Percentiles rank a stretch among this genome's conserved stretches.
Conservation (phyloP, 2,797 vertebrate species). For the Pitangus sulphuratus region DNA sequence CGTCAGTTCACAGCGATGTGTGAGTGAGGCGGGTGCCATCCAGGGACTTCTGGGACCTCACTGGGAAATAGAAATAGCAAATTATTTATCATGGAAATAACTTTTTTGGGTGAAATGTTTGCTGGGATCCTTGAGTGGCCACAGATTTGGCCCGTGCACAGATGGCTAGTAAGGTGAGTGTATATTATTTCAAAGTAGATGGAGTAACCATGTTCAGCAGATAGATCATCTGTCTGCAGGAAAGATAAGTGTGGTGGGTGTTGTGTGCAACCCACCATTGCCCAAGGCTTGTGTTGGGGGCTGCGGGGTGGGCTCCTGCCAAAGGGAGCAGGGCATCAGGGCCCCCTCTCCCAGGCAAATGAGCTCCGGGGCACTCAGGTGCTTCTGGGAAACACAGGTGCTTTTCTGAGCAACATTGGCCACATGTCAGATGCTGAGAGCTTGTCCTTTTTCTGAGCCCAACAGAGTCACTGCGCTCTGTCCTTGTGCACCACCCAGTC, state of each 20-base stretch:
- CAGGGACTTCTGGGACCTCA: neutral
- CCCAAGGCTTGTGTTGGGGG: neutral
- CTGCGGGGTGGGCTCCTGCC: neutral
- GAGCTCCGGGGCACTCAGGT: neutral
- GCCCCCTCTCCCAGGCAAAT: neutral
- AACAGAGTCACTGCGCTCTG: neutral
- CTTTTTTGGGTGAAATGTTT: neutral
- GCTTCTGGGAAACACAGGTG: neutral
- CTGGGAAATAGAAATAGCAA: neutral
- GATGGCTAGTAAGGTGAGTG: neutral
- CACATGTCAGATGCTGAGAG: fast-evolving
- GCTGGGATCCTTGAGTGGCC: neutral
- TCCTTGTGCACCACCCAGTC: fast-evolving
- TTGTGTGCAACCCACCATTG: neutral
- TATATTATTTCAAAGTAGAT: neutral
- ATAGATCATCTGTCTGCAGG: neutral
- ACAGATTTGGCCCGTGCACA: fast-evolving
- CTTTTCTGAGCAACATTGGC: neutral
- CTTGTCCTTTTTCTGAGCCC: neutral
- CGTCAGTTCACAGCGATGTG: neutral
- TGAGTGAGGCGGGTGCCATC: neutral
- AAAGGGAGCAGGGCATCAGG: neutral
- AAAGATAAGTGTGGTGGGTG: neutral
- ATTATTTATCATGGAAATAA: neutral
- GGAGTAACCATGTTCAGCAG: neutral